These are phyloP conservation scores for Heterodera filipjevi DNA, from an alignment of 2,888 invertebrate genomes.

Conservation along the genomic window DNA sequence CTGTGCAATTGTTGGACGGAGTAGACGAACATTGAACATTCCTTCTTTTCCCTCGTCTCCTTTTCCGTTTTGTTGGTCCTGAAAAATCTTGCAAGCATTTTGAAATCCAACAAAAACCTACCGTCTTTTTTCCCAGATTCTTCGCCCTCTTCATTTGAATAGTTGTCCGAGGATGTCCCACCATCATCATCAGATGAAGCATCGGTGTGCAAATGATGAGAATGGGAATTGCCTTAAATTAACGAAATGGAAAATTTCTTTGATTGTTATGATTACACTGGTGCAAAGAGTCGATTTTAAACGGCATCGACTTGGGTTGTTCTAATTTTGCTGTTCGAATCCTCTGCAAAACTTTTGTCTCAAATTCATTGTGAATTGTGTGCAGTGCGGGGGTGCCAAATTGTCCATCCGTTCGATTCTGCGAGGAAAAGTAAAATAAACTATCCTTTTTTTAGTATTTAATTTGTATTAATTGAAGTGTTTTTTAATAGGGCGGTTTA, in stretches of 20 bases:
- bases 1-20: background rate
- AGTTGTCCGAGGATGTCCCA: background rate
- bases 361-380: conserved; percentile 19
- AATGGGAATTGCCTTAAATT: background rate
- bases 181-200: background rate
- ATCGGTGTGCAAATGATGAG: background rate
- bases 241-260: background rate
- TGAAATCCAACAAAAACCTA: background rate
- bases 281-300: background rate
- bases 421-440: background rate
- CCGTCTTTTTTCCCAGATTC: background rate
- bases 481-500: background rate
- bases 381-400: conserved; percentile 16
- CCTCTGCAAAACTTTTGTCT: conserved; percentile 17
- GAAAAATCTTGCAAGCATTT: background rate
- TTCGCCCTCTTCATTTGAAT: background rate
- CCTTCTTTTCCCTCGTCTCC: background rate
- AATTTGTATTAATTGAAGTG: too few species aligned
- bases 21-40: background rate
- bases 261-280: background rate
- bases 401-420: conserved; percentile 17
- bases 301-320: conserved; percentile 13
- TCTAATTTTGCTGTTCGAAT: conserved; percentile 1
- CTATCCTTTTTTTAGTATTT: too few species aligned
- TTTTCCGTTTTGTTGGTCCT: background rate